phyloP scores from a whole-genome alignment of 1,140 invertebrate species.

The Carcinoscorpius rotundicauda region DNA sequence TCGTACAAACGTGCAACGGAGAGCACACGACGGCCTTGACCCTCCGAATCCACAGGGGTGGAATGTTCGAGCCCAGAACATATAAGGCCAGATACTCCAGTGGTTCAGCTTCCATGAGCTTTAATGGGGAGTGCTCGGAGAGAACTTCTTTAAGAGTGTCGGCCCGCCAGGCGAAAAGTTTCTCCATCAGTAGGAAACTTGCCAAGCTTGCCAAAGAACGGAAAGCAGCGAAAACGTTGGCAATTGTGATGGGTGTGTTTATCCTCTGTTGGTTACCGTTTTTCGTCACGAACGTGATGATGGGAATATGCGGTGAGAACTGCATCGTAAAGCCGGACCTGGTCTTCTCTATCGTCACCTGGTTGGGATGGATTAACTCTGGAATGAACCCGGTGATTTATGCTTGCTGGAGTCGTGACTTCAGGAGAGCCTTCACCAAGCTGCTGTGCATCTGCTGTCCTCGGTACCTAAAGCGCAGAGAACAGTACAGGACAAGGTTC shows the following conservation, averaged over 20 bases:
- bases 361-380: conserved; percentile 98
- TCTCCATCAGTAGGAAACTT: conserved; percentile 73
- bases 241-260: conserved; percentile 78
- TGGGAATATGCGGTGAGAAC: conserved; percentile 65
- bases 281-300: conserved; percentile 88
- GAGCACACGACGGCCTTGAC: conserved; percentile 51
- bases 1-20: conserved; percentile 57
- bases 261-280: conserved; percentile 94
- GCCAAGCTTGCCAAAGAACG: conserved; percentile 55
- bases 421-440: conserved; percentile 52
- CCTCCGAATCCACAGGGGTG: conserved; percentile 75
- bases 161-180: conserved; percentile 51
- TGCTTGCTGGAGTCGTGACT: conserved; percentile 90
- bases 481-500: conserved; percentile 2
- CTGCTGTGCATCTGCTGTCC: conserved; percentile 21
- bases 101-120: conserved; percentile 45
- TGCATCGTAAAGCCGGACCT: conserved; percentile 79
- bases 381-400: conserved; percentile 97
- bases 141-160: conserved; percentile 15
- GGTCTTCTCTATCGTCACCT: conserved; percentile 76
- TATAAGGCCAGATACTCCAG: conserved; percentile 9
- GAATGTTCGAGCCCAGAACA: conserved; percentile 45
- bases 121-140: not conserved
- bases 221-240: conserved; percentile 45
- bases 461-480: conserved; percentile 11